Percentiles rank a stretch among this genome's conserved stretches.
Evolutionary conservation across 1,140 invertebrate species (phyloP).

Genomic region (Dendrolimus kikuchii): DNA sequence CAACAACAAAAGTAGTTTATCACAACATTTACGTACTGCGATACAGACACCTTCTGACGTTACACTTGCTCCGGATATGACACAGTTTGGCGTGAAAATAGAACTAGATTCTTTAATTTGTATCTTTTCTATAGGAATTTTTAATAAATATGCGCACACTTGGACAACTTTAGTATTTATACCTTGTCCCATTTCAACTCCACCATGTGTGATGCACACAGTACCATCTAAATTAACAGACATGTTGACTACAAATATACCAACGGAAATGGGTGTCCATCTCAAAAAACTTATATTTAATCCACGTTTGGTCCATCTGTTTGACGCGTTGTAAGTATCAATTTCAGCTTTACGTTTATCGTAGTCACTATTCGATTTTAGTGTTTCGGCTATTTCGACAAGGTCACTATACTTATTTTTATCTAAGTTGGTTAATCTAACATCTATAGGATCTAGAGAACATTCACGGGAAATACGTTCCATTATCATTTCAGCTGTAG

Average conservation of each 20-base stretch:
- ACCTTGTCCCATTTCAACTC: constrained; percentile 89
- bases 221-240: constrained; percentile 83
- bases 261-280: constrained; percentile 70
- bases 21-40: constrained; percentile 23
- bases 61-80: constrained; percentile 74
- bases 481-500: constrained; percentile 84
- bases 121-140: constrained; percentile 77
- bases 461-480: constrained; percentile 83
- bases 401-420: constrained; percentile 44
- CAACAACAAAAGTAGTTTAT: constrained; percentile 69
- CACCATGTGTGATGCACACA: constrained; percentile 81
- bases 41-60: constrained; percentile 20
- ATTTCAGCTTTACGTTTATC: constrained; percentile 71
- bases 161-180: constrained; percentile 82
- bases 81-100: constrained; percentile 73
- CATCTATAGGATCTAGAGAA: constrained; percentile 79
- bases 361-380: constrained; percentile 75
- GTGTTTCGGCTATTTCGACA: constrained; percentile 71
- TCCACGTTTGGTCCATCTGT: constrained; percentile 84
- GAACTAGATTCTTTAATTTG: constrained; percentile 76
- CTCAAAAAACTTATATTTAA: constrained; percentile 76
- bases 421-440: constrained; percentile 77
- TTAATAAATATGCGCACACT: constrained; percentile 78
- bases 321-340: constrained; percentile 75
- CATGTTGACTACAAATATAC: constrained; percentile 74